Evolutionary conservation across 1,140 invertebrate genomes (phyloP), one percentile per base, ranked within the genome.

Genomic region (Lucilia sericata): DNA sequence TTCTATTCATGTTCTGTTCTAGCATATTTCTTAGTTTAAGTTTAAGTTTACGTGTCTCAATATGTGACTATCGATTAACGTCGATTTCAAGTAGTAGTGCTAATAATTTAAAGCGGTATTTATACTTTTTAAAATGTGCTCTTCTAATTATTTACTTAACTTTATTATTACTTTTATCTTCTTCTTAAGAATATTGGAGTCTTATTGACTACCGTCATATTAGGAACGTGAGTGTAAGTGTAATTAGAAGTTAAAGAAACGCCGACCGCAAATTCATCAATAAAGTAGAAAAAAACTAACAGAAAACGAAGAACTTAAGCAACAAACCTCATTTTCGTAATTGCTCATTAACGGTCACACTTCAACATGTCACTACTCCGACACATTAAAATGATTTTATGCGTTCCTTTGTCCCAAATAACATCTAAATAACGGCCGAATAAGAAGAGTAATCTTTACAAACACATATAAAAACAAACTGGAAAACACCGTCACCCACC

Each of bases 301-400:
- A 2, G 19, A 70, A 70, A 70, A 70, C 65, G 65, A 70, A 70
- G 10, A n/a, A 70, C 65, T 25, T 70, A 70, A 70, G 65, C n/a
- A 70, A 70, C 65, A 70, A 70, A 70, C 65, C n/a, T 70, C 21
- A 70, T 70, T 70, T 75, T 76, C 12, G 84, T 90, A 90, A 90
- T 90, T 90, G 88, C 87, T 90, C 88, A 90, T 88, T 88, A 88
- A 88, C 87, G 88, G 87, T 88, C 88, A 88, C 88, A 90, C 88
- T 90, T 90, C 88, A 90, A 88, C 88, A 88, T 87, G 88, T 85
- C 88, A 84, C 85, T 80, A 80, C 47, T 80, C 7, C 76, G 47
- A 80, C 76, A 80, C 76, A 49, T 49, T 51, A 80, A 21, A 80
- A 80, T 55, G 17, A 55, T 55, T 55, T 55, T 55, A n/a, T 55